Percentiles rank a stretch among this genome's conserved stretches.
Evolutionary conservation across 2,113 vertebrate species (phyloP).

Genomic region (Laterallus jamaicensis): DNA sequence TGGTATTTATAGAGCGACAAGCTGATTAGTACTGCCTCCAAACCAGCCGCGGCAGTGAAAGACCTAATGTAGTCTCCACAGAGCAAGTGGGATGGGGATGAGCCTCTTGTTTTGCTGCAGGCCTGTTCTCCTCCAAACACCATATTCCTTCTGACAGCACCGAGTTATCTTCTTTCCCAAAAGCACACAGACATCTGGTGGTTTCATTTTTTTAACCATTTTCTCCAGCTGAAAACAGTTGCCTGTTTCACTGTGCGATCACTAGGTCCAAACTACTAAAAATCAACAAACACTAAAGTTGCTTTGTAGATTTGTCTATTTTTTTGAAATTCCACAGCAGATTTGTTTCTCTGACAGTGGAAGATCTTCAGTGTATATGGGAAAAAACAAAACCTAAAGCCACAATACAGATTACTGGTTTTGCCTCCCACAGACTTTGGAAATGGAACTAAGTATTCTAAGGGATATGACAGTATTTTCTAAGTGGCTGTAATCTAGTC

Average conservation of each 20-base stretch:
- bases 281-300: not conserved
- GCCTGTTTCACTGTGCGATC: not conserved
- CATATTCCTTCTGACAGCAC: not conserved
- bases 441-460: not conserved
- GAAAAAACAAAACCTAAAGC: not conserved
- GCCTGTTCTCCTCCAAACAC: not conserved
- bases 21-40: not conserved
- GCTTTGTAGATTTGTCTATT: not conserved
- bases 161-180: not conserved
- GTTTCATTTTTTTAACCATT: not conserved
- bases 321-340: not conserved
- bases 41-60: not conserved
- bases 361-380: not conserved
- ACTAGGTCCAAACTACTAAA: not conserved
- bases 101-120: not conserved
- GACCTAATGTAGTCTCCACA: not conserved
- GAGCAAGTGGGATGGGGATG: not conserved
- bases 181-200: not conserved
- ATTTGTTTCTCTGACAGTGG: not conserved
- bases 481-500: not conserved
- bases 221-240: not conserved
- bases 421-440: not conserved
- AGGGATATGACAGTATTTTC: not conserved
- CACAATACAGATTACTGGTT: not conserved
- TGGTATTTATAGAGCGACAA: not conserved